phyloP scores from a whole-genome alignment of 2,888 invertebrate genomes.

The Ormia ochracea region DNA sequence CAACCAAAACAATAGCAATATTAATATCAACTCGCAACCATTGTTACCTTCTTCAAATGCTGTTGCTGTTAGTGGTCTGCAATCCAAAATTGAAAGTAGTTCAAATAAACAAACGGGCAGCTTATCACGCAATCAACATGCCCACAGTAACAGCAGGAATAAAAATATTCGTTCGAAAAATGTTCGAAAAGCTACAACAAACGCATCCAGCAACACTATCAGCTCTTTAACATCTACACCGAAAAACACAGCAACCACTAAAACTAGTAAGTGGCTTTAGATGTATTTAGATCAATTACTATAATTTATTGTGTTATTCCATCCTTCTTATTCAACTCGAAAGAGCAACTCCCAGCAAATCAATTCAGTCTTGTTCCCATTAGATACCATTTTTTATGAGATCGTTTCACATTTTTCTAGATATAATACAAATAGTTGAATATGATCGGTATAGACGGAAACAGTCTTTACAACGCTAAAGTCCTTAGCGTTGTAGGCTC shows the following conservation, averaged over 20 bases:
- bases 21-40: slow-evolving; percentile 18
- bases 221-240: slow-evolving; percentile 16
- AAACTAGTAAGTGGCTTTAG: slow-evolving; percentile 33
- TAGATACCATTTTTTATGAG: too few relatives aligned
- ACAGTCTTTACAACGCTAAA: too few relatives aligned
- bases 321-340: not conserved
- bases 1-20: slow-evolving; percentile 17
- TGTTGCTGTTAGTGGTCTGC: not conserved
- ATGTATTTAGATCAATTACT: not conserved
- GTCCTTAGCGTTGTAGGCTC: too few relatives aligned
- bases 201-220: slow-evolving; percentile 31
- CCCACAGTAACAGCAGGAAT: not conserved
- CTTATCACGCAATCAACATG: slow-evolving; percentile 10
- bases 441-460: too few relatives aligned
- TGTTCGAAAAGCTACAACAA: slow-evolving; percentile 21
- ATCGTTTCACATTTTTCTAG: too few relatives aligned
- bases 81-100: slow-evolving; percentile 33
- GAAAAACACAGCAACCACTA: not conserved
- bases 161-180: slow-evolving; percentile 31
- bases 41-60: slow-evolving; percentile 28
- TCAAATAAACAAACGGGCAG: slow-evolving; percentile 41
- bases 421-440: too few relatives aligned
- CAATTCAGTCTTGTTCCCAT: too few relatives aligned
- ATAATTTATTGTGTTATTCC: not conserved
- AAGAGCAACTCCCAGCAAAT: too few relatives aligned